Evolutionary conservation across 2,113 vertebrate genomes (phyloP).

Genomic region (Microcebus ravelobensis): DNA sequence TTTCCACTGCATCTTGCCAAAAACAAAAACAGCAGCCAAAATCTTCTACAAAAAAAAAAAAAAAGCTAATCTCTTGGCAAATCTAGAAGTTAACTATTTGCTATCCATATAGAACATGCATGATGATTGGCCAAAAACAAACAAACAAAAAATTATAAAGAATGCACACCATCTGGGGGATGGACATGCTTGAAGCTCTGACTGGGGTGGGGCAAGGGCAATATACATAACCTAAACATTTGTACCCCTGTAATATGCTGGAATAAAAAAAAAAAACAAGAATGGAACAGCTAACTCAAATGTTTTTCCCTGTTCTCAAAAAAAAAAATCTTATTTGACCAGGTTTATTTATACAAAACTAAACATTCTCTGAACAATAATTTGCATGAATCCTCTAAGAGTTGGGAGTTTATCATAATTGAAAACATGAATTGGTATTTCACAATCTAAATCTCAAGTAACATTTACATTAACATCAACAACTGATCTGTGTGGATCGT

Average conservation of each 20-base stretch:
- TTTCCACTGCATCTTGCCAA: conserved; percentile 17
- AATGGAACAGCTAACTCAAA: not conserved
- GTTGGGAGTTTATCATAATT: not conserved
- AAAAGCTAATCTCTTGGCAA: not conserved
- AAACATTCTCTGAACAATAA: not conserved
- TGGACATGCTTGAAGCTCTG: too few species aligned
- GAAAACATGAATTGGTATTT: conserved; percentile 6
- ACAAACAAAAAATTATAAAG: not conserved
- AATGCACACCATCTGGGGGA: too few species aligned
- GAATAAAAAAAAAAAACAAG: not conserved
- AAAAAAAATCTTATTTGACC: not conserved
- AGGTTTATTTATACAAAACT: not conserved
- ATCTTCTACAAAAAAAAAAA: conserved; percentile 1
- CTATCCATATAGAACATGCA: not conserved
- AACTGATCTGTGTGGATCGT: conserved; percentile 9
- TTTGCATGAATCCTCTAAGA: conserved; percentile 23
- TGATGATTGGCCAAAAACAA: not conserved
- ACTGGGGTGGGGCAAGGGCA: too few species aligned
- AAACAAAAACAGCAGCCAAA: conserved; percentile 52
- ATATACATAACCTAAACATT: too few species aligned
- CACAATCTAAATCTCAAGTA: conserved; percentile 36
- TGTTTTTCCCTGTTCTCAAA: not conserved
- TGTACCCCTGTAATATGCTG: too few species aligned
- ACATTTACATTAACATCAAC: conserved; percentile 23
- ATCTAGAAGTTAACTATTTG: conserved; percentile 50